Conservation (phyloP, 2,113 vertebrate species). For the Neogobius melanostomus region DNA sequence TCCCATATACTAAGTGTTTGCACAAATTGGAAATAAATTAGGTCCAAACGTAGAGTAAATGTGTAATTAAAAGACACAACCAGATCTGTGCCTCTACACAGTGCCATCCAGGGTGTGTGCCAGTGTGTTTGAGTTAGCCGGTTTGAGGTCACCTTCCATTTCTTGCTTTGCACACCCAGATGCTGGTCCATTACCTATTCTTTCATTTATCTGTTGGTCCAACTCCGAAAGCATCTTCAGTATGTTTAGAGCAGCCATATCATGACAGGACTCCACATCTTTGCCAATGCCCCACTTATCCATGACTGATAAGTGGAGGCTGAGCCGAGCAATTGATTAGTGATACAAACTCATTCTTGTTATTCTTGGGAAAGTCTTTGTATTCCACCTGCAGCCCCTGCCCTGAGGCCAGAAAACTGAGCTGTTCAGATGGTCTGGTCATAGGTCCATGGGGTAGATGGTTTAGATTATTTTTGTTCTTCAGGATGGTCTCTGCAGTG, state of each 20-base stretch:
- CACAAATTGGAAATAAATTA: too few species aligned
- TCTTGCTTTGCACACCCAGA: constrained; percentile 90
- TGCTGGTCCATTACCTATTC: constrained; percentile 93
- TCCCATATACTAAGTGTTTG: too few species aligned
- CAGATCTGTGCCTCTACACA: constrained; percentile 75
- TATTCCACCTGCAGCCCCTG: constrained; percentile 98
- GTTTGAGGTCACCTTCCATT: constrained; percentile 82
- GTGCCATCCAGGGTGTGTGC: constrained; percentile 90
- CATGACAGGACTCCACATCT: constrained; percentile 95
- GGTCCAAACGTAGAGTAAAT: too few species aligned
- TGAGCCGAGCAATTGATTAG: constrained; percentile 98
- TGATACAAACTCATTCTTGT: constrained; percentile 98
- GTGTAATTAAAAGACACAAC: too few species aligned
- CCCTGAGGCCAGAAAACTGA: constrained; percentile 86
- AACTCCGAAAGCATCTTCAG: constrained; percentile 95
- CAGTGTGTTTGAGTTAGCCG: constrained; percentile 87
- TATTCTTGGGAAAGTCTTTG: constrained; percentile 99
- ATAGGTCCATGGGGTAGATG: constrained; percentile 87
- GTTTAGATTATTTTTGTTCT: constrained; percentile 84
- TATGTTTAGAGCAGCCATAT: constrained; percentile 98
- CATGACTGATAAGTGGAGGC: constrained; percentile 95
- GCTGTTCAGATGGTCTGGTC: constrained; percentile 90
- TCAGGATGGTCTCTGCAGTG: constrained; percentile 91
- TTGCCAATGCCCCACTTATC: constrained; percentile 98
- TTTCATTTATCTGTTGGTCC: constrained; percentile 91